Evolutionary conservation across 2,888 invertebrate genomes (phyloP), one percentile per base, ranked within the genome.

Genomic region (Cenopis cana): DNA sequence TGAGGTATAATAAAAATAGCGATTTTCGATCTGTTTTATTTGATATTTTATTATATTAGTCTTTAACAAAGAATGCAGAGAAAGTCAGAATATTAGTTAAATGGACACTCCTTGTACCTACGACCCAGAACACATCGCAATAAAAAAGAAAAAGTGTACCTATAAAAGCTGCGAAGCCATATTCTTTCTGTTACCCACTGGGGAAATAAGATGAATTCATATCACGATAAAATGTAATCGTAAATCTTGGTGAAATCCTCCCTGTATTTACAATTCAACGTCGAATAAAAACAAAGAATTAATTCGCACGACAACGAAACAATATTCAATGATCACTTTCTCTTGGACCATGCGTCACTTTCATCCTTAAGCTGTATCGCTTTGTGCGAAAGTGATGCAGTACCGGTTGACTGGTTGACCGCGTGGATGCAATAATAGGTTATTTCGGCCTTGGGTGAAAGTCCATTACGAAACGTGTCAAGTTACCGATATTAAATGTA

Each of bases 401-500:
- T 65, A 41, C 46, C 70, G 70, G 70, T 71, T 50, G 57, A 65
- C 52, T 69, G 65, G 73, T 70, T 73, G 72, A 69, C 73, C 68
- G 52, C 71, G 75, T 75, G 69, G 75, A 77, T 75, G 69, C 66
- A 73, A 75, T 78, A 82, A 85, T 84, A 82, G 82, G 85, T 81
- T 84, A 87, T 85, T 86, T 86, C 88, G 90, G 89, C 90, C 88
- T 88, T 88, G 86, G 82, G 91, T 85, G 91, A 91, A 91, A 91
- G 91, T 89, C 73, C 73, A 77, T 82, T 81, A 81, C 81, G 79
- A 76, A 76, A 75, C 73, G 74, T 74, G 73, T 74, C 72, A 71
- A 64, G 72, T 73, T 56, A 56, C 62, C 68, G 67, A 70, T 74
- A 74, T 65, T 59, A 36, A 62, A 68, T 64, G 61, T 55, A 62